These are phyloP conservation scores for Rhabditoides inermis DNA, from an alignment of 2,888 invertebrate genomes.

Conservation along the genomic window DNA sequence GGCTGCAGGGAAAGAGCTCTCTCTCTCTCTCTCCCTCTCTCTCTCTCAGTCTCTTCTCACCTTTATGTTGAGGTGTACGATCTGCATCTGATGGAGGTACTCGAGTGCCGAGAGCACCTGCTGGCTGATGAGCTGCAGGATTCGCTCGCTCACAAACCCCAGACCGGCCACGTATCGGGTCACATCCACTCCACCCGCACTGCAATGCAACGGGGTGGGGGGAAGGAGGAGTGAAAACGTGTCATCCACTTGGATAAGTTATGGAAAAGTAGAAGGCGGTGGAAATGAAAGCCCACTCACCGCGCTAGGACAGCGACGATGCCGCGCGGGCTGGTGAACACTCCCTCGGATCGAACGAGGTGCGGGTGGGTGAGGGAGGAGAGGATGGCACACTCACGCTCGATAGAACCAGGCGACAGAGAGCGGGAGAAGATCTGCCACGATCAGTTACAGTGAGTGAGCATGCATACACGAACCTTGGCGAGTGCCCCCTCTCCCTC, in stretches of 20 bases:
- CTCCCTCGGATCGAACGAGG: not conserved
- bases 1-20: not conserved
- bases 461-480: no score
- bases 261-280: not conserved
- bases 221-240: not conserved
- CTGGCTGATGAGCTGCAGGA: conserved; percentile 13
- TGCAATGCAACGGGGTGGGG: not conserved
- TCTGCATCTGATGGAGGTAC: conserved; percentile 11
- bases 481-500: not conserved
- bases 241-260: not conserved
- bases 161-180: conserved; percentile 6
- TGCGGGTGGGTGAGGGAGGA: no score
- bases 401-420: no score
- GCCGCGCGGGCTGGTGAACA: not conserved
- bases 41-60: no score
- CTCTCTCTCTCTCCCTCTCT: conserved; percentile 2
- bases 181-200: not conserved
- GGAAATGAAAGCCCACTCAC: not conserved
- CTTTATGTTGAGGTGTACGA: conserved; percentile 14
- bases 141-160: conserved; percentile 14
- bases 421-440: no score
- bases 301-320: not conserved
- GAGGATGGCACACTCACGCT: no score
- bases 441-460: no score
- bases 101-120: conserved; percentile 12